phyloP scores from a whole-genome alignment of 35 echinoderm and acorn worm species.

The Amphiura filiformis region DNA sequence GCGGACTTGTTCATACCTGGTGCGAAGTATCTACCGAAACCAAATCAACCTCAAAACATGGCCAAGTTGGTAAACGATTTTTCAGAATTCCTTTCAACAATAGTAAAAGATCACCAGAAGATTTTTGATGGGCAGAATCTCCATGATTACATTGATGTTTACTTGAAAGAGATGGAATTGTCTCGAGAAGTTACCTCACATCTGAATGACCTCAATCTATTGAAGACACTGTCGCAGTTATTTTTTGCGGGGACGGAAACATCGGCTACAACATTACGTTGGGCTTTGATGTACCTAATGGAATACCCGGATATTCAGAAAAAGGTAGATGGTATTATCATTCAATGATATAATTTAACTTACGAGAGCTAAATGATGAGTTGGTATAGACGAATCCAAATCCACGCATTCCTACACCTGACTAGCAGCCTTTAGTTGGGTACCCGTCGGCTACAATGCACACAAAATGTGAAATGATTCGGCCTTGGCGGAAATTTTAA shows the following conservation, averaged over 20 bases:
- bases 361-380: too few relatives aligned
- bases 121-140: conserved; percentile 8
- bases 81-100: conserved; percentile 3
- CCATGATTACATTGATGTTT: conserved; percentile 57
- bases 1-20: conserved; percentile 6
- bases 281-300: conserved; percentile 53
- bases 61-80: neutral
- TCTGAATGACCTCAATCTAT: conserved; percentile 48
- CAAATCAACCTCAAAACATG: neutral
- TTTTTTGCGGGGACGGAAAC: conserved; percentile 74
- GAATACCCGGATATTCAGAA: conserved; percentile 44
- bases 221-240: conserved; percentile 46
- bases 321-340: too few relatives aligned
- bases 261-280: conserved; percentile 61
- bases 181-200: neutral
- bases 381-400: too few relatives aligned
- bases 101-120: conserved; percentile 18
- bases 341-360: too few relatives aligned
- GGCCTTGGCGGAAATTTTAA: too few relatives aligned
- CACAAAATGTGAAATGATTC: too few relatives aligned
- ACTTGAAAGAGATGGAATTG: conserved; percentile 46
- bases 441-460: too few relatives aligned
- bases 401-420: too few relatives aligned
- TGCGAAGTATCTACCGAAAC: conserved; percentile 7
- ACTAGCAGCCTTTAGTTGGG: too few relatives aligned